Conservation (phyloP, 2,797 vertebrate species). For the Diceros bicornis region DNA sequence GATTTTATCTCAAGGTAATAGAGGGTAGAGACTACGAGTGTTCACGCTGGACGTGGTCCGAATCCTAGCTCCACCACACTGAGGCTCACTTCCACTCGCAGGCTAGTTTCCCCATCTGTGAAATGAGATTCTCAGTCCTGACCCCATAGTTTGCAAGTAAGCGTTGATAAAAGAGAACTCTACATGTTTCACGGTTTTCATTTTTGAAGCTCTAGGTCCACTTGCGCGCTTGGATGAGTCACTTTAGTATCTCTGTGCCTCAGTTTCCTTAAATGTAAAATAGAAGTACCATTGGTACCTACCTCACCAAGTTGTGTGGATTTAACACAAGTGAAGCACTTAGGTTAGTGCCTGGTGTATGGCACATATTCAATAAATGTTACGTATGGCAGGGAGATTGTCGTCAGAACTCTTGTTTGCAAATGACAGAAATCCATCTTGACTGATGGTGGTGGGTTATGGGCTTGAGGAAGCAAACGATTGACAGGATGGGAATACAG, state of each 20-base stretch:
- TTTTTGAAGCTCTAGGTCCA: background rate
- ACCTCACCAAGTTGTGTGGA: background rate
- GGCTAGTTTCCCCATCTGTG: background rate
- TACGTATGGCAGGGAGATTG: background rate
- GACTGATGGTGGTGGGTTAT: background rate
- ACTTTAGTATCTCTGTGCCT: background rate
- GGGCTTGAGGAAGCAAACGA: background rate
- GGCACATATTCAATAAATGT: background rate
- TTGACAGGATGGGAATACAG: background rate
- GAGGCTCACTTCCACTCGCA: background rate
- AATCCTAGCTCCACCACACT: background rate
- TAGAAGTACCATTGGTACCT: background rate
- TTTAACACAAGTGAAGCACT: background rate
- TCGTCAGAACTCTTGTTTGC: background rate
- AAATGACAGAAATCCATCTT: background rate
- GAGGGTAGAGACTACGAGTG: background rate
- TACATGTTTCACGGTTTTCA: background rate
- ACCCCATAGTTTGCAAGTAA: background rate
- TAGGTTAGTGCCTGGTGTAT: background rate
- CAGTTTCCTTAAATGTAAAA: background rate
- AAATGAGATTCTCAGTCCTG: background rate
- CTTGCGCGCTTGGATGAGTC: background rate
- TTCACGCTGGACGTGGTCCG: background rate
- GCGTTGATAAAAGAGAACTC: background rate
- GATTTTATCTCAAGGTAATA: background rate